Evolutionary conservation across 2,888 invertebrate genomes (phyloP).

Genomic region (Caenorhabditis wallacei): DNA sequence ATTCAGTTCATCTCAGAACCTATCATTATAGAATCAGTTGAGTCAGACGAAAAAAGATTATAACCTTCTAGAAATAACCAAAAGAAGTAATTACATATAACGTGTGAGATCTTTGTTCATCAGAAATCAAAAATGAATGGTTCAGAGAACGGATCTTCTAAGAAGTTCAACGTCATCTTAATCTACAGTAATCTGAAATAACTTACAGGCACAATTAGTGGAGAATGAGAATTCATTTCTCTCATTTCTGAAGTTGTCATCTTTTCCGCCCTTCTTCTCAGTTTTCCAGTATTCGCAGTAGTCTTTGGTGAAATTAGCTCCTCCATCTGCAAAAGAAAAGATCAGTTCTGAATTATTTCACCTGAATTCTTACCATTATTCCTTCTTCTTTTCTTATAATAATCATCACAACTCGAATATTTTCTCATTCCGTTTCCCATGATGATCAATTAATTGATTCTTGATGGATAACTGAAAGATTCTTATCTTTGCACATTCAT

Average conservation of each 20-base stretch:
- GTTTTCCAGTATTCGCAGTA: conserved; percentile 65
- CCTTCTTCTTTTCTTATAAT: conserved; percentile 62
- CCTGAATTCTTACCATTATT: conserved; percentile 39
- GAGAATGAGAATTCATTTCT: conserved; percentile 62
- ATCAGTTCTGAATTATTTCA: neutral
- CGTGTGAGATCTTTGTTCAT: neutral
- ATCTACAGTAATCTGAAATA: neutral
- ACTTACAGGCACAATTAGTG: conserved; percentile 54
- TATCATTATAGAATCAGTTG: no score
- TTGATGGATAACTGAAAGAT: neutral
- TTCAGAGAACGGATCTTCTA: neutral
- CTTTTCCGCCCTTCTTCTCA: conserved; percentile 54
- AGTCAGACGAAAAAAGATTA: neutral
- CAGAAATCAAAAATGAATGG: neutral
- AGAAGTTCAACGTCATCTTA: neutral
- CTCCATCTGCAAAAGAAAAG: conserved; percentile 31
- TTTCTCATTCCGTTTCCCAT: conserved; percentile 68
- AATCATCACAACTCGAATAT: conserved; percentile 63
- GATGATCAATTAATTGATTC: neutral
- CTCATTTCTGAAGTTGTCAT: conserved; percentile 63
- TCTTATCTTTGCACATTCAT: conserved; percentile 5
- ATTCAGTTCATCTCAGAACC: no score
- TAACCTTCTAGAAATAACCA: neutral
- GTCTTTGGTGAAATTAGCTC: conserved; percentile 62
- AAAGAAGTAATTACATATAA: neutral